phyloP scores from a whole-genome alignment of 2,113 vertebrate species.

The Excalfactoria chinensis region DNA sequence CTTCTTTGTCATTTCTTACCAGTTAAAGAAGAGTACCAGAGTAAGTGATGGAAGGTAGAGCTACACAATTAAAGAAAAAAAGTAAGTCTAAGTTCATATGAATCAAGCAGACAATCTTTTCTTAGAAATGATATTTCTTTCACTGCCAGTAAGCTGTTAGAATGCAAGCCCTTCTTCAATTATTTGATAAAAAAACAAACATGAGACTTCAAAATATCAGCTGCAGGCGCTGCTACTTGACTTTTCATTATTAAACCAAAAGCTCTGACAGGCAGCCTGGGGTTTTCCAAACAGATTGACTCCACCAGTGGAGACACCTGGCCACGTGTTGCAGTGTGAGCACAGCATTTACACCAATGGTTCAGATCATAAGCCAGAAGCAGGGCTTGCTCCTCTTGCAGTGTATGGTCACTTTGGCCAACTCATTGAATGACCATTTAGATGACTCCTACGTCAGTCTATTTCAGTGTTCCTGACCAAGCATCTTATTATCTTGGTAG shows the following conservation, averaged over 20 bases:
- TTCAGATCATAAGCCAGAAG: not conserved
- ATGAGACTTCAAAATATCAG: not conserved
- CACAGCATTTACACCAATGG: not conserved
- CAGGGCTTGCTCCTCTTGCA: not conserved
- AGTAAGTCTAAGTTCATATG: not conserved
- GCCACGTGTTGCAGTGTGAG: not conserved
- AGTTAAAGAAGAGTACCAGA: not conserved
- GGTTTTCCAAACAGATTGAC: not conserved
- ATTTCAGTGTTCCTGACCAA: not conserved
- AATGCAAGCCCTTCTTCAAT: not conserved
- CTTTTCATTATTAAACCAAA: not conserved
- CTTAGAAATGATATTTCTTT: not conserved
- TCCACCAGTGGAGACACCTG: not conserved
- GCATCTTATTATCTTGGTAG: not conserved
- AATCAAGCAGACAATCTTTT: not conserved
- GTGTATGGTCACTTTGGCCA: not conserved
- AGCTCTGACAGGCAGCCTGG: not conserved
- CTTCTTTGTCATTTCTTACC: not conserved
- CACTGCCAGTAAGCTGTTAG: not conserved
- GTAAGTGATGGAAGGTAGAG: fast-evolving
- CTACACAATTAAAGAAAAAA: not conserved
- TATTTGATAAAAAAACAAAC: not conserved
- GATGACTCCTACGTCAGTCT: not conserved
- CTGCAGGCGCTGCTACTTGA: not conserved
- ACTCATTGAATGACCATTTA: not conserved